These are phyloP conservation scores for Psittacula derbiana DNA, from an alignment of 2,797 vertebrate species.

Conservation along the genomic window DNA sequence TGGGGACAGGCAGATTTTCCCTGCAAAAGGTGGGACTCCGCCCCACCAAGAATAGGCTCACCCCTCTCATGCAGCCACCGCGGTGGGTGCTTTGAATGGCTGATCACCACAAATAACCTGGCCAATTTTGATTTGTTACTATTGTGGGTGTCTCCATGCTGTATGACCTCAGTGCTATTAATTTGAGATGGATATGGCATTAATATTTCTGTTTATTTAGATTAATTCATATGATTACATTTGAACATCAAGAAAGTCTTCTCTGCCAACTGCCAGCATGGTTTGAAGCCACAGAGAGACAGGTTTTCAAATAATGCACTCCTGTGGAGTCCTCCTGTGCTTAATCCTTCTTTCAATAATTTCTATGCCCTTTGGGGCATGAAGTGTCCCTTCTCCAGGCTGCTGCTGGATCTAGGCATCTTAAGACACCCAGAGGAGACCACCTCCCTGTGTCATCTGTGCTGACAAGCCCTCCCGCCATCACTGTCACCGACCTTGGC, in stretches of 20 bases:
- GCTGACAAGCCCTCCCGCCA: neutral
- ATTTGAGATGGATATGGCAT: neutral
- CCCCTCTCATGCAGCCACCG: rapidly evolving
- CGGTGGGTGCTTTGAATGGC: neutral
- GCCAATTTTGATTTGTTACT: neutral
- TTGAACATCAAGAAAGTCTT: neutral
- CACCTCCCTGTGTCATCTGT: neutral
- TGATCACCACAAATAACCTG: neutral
- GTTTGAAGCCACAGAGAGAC: neutral
- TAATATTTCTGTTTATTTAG: conserved; percentile 11
- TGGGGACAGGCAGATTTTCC: neutral
- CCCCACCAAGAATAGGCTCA: neutral
- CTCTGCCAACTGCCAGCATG: neutral
- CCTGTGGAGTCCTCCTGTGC: neutral
- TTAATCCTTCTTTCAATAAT: neutral
- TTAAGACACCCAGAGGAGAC: neutral
- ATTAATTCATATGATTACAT: neutral
- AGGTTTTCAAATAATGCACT: neutral
- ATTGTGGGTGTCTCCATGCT: neutral
- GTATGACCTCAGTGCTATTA: neutral
- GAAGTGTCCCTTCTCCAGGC: neutral
- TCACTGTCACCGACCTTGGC: neutral
- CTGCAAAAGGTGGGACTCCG: neutral
- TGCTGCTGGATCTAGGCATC: neutral
- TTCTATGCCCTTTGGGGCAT: neutral